Evolutionary conservation across 2,797 vertebrate species (phyloP).

Genomic region (Sebastes hubbsi): DNA sequence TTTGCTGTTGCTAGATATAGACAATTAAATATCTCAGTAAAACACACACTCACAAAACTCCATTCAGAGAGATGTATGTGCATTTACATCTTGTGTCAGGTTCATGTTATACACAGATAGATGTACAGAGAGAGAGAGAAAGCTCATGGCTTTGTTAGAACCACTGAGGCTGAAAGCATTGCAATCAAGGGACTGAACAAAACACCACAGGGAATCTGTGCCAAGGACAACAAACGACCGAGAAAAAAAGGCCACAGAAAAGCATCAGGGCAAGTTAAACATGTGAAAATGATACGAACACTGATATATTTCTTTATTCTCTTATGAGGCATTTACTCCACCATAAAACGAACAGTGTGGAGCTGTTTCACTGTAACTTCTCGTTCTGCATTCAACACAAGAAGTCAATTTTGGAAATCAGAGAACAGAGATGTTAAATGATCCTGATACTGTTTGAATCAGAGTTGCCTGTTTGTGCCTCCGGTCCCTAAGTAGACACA

Average conservation of each 20-base stretch:
- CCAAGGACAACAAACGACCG: not conserved
- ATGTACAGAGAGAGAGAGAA: not conserved
- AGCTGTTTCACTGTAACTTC: not conserved
- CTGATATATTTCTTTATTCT: not conserved
- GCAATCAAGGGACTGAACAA: constrained; percentile 7
- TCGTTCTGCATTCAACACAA: not conserved
- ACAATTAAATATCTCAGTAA: not conserved
- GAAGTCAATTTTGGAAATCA: not conserved
- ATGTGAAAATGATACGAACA: not conserved
- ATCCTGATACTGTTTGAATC: not conserved
- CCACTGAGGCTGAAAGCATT: constrained; percentile 18
- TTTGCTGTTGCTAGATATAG: not conserved
- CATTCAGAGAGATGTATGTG: not conserved
- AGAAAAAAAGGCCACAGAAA: not conserved
- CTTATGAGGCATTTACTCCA: not conserved
- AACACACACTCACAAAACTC: not conserved
- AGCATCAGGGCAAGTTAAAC: not conserved
- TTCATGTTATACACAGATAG: not conserved
- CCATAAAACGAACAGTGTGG: not conserved
- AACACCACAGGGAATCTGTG: not conserved
- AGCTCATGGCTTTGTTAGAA: not conserved
- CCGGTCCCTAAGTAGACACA: not conserved
- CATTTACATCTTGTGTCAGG: not conserved
- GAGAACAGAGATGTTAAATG: not conserved
- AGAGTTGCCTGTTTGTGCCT: not conserved